A percentile compares a stretch with the other conserved stretches of the same genome.
phyloP scores from a whole-genome alignment of 2,888 invertebrate species.

The Ectropis crepuscularia region DNA sequence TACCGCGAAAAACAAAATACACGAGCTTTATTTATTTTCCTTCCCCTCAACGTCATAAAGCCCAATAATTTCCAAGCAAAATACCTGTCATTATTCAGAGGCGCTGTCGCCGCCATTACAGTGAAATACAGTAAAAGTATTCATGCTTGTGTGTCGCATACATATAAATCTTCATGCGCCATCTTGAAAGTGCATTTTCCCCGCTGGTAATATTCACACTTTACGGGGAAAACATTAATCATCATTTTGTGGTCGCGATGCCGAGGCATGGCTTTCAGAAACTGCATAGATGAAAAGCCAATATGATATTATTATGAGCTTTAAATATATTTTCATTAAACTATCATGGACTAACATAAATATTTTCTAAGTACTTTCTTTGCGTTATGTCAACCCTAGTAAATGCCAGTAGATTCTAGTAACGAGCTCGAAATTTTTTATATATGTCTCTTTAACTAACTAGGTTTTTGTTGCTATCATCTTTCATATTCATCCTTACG shows the following conservation, averaged over 20 bases:
- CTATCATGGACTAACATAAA: too few species aligned
- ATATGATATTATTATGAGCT: too few species aligned
- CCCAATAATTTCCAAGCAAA: slow-evolving; percentile 38
- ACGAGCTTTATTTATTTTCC: not conserved
- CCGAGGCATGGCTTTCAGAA: slow-evolving; percentile 44
- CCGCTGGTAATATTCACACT: slow-evolving; percentile 51
- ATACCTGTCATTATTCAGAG: slow-evolving; percentile 43
- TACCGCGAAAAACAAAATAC: not conserved
- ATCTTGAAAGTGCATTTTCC: slow-evolving; percentile 62
- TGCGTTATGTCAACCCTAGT: too few species aligned
- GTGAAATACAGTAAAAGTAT: slow-evolving; percentile 46
- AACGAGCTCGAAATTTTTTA: too few species aligned
- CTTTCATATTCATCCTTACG: too few species aligned
- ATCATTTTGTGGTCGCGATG: slow-evolving; percentile 51
- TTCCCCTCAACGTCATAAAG: slow-evolving; percentile 25
- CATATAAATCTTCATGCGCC: slow-evolving; percentile 56
- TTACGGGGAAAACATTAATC: slow-evolving; percentile 55
- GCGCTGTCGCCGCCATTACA: slow-evolving; percentile 41
- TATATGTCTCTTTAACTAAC: too few species aligned
- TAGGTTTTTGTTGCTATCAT: too few species aligned
- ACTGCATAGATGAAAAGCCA: slow-evolving; percentile 14
- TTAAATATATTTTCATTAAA: too few species aligned
- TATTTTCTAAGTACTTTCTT: too few species aligned
- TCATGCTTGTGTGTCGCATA: slow-evolving; percentile 32
- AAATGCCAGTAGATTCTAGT: too few species aligned